Base-by-base conservation (phyloP, 2,888 invertebrate species). In the Agrotis clavis region DNA sequence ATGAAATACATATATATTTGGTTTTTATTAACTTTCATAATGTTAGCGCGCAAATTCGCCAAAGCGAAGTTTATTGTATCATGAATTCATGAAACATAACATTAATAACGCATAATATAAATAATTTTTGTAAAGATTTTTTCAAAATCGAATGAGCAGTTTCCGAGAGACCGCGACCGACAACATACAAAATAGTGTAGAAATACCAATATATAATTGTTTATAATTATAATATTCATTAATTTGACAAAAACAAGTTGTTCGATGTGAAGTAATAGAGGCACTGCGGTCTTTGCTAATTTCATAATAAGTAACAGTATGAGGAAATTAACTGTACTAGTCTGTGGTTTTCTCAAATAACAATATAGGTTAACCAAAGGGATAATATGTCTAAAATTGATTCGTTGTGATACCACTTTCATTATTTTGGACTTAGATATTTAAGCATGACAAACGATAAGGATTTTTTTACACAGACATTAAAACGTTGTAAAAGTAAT, bases 281-380 rank as follows among this genome's bases (percentile, higher is more conserved):
- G 48, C 51, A 19, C 54, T 78, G 82, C 47, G 78, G 82, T 66
- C 11, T 54, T 54, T 18, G 70, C 56, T 14, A 59, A 84, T 77
- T 74, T 77, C 63, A 51, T 67, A 66, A 77, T 57, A 70, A 59
- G 53, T 2, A 48, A 61, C 19, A 50, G 47, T 56, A 84, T 69
- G 60, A 86, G 84, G 86, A 85, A 84, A 80, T 71, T 73, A 48
- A 61, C 70, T 63, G 59, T 35, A 57, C 66, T 59, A 13, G 56
- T 64, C 47, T 86, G 85, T 64, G 86, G 85, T 85, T 76, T 69
- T 60, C 85, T 86, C 86, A 77, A 74, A 81, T 85, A 76, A 74
- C 86, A 71, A 48, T 70, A 71, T 19, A n/a, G 62, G 25, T 72
- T 81, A 71, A 67, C 65, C 59, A 56, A 61, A 56, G n/a, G 25